Evolutionary conservation across 2,113 vertebrate genomes (phyloP), one percentile per base, ranked within the genome.

Genomic region (Pangasianodon hypophthalmus): DNA sequence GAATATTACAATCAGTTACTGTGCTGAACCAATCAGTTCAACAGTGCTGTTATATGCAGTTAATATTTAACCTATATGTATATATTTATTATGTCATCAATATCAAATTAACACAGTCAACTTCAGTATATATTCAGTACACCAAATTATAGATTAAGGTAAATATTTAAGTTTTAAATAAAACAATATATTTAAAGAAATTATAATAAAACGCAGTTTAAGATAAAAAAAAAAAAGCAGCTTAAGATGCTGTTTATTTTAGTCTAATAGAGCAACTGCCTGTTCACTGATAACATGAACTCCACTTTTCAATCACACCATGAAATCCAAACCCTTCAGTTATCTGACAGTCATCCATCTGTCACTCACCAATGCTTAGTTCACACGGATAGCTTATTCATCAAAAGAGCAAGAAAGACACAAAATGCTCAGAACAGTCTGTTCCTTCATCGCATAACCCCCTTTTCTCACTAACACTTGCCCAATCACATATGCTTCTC

Each of bases 401-500:
- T 83, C 52, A 83, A 56, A 83, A 83, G 48, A 32, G 18, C 26
- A n/a, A 37, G 16, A 52, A 81, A 80, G 58, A 64, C 21, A 48
- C 60, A 67, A 44, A 46, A 64, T 21, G 29, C 37, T 24, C 60
- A 13, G 84, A 64, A 50, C 60, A 69, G 29, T n/a, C 32, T 54
- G 64, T 41, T n/a, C 24, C 29, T 87, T 58, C 19, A 44, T 29
- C 41, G 0, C 50, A 41, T 46, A 41, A 71, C 82, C 58, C 44
- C 41, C 26, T 52, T 87, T 54, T 83, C 64, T 87, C 26, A 26
- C 89, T 86, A n/a, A 88, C 90, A 85, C 67, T 84, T 80, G 67
- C 79, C 62, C 75, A 88, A 75, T 84, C 88, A 90, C 85, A 83
- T 41, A 91, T 86, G 11, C 80, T 67, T 48, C 37, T 82, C 54